A percentile compares a stretch with the other conserved stretches of the same genome.
Evolutionary conservation across 2,888 invertebrate genomes (phyloP).

Genomic region (Polydrusus pterygomalis): DNA sequence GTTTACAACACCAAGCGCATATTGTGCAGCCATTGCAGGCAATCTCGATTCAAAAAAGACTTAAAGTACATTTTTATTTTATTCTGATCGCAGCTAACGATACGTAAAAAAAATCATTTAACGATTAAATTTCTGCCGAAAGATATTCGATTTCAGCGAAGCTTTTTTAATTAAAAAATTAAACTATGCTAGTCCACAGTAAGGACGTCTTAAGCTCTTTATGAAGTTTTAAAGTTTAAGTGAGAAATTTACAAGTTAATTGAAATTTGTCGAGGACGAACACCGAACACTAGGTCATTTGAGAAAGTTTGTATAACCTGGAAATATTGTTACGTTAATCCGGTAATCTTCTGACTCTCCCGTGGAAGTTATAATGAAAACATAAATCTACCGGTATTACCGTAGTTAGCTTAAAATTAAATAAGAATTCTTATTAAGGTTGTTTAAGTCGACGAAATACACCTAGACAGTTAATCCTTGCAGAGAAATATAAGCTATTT

Average conservation of each 20-base stretch:
- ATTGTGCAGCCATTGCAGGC: too few species aligned
- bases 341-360: slow-evolving; percentile 8
- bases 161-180: too few species aligned
- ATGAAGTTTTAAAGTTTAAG: slow-evolving; percentile 6
- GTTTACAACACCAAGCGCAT: too few species aligned
- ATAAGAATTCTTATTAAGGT: background rate
- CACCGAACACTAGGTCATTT: slow-evolving; percentile 13
- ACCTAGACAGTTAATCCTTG: too few species aligned
- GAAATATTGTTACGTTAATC: slow-evolving; percentile 33
- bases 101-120: too few species aligned
- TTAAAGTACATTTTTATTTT: too few species aligned
- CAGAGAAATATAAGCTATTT: too few species aligned
- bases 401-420: slow-evolving; percentile 1
- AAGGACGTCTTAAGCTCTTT: background rate
- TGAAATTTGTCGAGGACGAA: slow-evolving; percentile 15
- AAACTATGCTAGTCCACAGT: background rate
- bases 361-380: slow-evolving; percentile 19
- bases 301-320: slow-evolving; percentile 18
- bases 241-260: slow-evolving; percentile 10
- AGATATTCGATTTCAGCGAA: too few species aligned
- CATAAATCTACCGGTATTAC: slow-evolving; percentile 21
- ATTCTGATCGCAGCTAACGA: too few species aligned
- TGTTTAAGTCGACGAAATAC: background rate
- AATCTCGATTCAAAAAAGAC: too few species aligned
- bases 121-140: too few species aligned